Percentiles rank a stretch among this genome's conserved stretches.
Conservation (phyloP, 2,888 invertebrate species). For the Apamea anceps region DNA sequence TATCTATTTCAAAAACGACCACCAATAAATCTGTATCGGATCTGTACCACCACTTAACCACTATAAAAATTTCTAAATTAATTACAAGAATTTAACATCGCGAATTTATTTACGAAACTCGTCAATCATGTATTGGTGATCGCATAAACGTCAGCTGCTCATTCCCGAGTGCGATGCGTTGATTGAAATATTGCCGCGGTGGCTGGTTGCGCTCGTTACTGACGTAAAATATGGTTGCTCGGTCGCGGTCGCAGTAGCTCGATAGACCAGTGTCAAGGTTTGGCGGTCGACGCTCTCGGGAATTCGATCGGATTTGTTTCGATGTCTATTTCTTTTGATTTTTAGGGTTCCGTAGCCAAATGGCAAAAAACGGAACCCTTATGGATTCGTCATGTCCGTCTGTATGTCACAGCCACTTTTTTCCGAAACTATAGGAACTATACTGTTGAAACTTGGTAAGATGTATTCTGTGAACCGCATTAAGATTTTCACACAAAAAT, state of each 20-base stretch:
- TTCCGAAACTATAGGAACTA: no score
- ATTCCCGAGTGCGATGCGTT: slow-evolving; percentile 26
- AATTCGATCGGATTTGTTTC: slow-evolving; percentile 24
- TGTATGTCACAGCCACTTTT: no score
- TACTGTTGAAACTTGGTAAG: no score
- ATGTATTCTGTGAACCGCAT: no score
- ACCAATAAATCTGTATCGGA: slow-evolving; percentile 44
- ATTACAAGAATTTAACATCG: slow-evolving; percentile 22
- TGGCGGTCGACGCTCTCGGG: slow-evolving; percentile 51
- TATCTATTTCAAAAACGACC: slow-evolving; percentile 19
- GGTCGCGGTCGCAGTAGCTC: slow-evolving; percentile 31
- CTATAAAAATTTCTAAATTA: slow-evolving; percentile 25
- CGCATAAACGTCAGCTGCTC: slow-evolving; percentile 28
- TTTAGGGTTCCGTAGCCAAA: no score
- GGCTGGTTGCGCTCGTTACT: slow-evolving; percentile 4
- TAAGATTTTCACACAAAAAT: no score
- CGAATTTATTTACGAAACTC: slow-evolving; percentile 43
- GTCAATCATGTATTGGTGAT: slow-evolving; percentile 48
- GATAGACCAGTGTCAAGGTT: slow-evolving; percentile 61
- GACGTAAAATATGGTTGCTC: slow-evolving; percentile 35
- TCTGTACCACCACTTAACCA: slow-evolving; percentile 34
- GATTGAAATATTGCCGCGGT: slow-evolving; percentile 54
- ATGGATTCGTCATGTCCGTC: no score
- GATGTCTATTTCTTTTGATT: slow-evolving; percentile 16
- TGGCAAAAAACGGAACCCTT: no score